Percentiles rank a stretch among this genome's conserved stretches.
Evolutionary conservation across 1,140 invertebrate genomes (phyloP).

Genomic region (Papilio polytes): DNA sequence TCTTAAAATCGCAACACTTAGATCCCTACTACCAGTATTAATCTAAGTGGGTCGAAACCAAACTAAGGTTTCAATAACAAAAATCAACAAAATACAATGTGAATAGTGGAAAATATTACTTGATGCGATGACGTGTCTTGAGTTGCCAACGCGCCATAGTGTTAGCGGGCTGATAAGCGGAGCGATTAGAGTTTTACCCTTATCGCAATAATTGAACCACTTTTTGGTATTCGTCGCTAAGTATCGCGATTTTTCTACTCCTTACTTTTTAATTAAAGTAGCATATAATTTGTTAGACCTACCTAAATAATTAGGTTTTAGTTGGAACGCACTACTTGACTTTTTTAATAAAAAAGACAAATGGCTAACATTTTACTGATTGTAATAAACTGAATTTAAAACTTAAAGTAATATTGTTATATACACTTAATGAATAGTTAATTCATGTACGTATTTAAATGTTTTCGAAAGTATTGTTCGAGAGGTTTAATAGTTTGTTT

Average conservation of each 20-base stretch:
- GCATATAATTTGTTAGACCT: background rate
- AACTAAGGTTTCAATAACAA: constrained; percentile 71
- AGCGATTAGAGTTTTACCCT: constrained; percentile 29
- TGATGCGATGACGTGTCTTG: constrained; percentile 64
- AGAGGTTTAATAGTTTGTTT: too few species aligned
- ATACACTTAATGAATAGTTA: too few species aligned
- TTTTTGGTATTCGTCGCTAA: background rate
- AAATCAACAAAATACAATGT: constrained; percentile 72
- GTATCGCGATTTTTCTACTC: background rate
- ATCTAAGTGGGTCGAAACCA: constrained; percentile 64
- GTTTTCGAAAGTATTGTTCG: too few species aligned
- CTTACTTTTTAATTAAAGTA: background rate
- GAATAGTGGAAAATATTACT: constrained; percentile 73
- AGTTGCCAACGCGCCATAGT: constrained; percentile 37
- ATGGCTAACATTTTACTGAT: background rate
- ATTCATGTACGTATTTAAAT: too few species aligned
- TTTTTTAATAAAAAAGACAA: background rate
- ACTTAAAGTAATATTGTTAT: too few species aligned
- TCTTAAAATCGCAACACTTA: constrained; percentile 51
- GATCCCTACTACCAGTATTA: constrained; percentile 40
- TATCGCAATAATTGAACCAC: background rate
- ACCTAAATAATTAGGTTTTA: background rate
- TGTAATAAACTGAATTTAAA: too few species aligned
- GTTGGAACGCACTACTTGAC: background rate
- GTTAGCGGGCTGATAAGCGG: constrained; percentile 44